Conservation (phyloP, 2,888 invertebrate species). For the Drosophila anomelani region DNA sequence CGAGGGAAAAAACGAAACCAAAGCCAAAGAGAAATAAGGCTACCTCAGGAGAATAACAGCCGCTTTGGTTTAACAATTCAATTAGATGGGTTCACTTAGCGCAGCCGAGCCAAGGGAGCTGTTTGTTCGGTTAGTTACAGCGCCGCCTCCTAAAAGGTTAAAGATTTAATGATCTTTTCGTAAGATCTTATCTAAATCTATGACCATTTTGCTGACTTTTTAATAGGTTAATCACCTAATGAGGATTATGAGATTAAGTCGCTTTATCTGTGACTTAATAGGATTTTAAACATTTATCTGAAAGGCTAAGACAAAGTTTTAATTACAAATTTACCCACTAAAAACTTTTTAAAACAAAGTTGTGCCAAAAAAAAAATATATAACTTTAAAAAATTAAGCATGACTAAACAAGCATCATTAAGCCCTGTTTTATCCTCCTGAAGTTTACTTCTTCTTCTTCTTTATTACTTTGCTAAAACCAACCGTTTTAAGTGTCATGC, state of each 20-base stretch:
- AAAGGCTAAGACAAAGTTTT: not conserved
- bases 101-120: constrained; percentile 3
- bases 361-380: not conserved
- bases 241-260: not conserved
- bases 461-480: constrained; percentile 7
- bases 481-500: constrained; percentile 3
- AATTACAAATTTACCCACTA: not conserved
- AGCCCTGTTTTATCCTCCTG: not conserved
- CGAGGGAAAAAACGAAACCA: constrained; percentile 17
- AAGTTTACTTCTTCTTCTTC: not conserved
- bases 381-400: not conserved
- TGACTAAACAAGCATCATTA: too few species aligned
- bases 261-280: not conserved
- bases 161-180: constrained; percentile 11
- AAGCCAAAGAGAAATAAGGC: constrained; percentile 28
- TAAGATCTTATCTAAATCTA: constrained; percentile 5
- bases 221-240: not conserved
- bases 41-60: constrained; percentile 39
- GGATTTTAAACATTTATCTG: not conserved
- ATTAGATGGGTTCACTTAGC: constrained; percentile 50
- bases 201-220: not conserved
- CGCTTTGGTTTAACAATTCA: constrained; percentile 62
- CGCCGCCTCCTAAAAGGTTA: constrained; percentile 3
- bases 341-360: too few species aligned
- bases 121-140: constrained; percentile 20